phyloP scores from a whole-genome alignment of 2,113 vertebrate species.

The Caretta caretta region DNA sequence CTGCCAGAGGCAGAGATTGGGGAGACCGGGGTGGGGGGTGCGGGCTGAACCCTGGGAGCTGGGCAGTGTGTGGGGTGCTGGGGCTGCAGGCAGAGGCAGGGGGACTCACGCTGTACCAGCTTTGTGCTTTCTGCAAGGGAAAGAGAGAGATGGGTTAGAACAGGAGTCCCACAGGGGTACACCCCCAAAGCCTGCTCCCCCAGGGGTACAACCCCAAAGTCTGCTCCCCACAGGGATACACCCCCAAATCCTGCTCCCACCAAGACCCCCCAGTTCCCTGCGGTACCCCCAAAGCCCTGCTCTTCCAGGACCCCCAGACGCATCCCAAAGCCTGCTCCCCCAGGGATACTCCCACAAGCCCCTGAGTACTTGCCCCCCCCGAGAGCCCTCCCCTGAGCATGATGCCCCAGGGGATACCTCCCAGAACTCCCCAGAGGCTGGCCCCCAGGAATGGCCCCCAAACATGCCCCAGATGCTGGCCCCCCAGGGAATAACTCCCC shows the following conservation, averaged over 20 bases:
- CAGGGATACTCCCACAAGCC: too few species aligned
- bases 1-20: neutral
- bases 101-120: constrained; percentile 94
- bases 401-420: neutral
- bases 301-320: neutral
- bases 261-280: accelerated
- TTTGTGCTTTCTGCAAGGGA: constrained; percentile 92
- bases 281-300: too few species aligned
- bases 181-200: neutral
- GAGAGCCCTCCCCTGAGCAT: neutral
- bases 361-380: neutral
- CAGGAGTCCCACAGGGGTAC: neutral
- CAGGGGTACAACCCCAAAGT: neutral
- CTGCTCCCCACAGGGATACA: too few species aligned
- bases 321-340: neutral
- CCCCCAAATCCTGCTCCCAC: neutral
- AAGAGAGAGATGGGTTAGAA: neutral
- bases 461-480: too few species aligned
- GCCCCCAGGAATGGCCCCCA: neutral
- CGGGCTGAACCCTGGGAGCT: neutral
- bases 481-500: too few species aligned
- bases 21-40: too few species aligned
- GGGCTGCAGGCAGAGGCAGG: neutral
- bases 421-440: neutral
- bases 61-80: neutral